These are phyloP conservation scores for Miichthys miiuy DNA, from an alignment of 2,797 vertebrate genomes.

Conservation along the genomic window DNA sequence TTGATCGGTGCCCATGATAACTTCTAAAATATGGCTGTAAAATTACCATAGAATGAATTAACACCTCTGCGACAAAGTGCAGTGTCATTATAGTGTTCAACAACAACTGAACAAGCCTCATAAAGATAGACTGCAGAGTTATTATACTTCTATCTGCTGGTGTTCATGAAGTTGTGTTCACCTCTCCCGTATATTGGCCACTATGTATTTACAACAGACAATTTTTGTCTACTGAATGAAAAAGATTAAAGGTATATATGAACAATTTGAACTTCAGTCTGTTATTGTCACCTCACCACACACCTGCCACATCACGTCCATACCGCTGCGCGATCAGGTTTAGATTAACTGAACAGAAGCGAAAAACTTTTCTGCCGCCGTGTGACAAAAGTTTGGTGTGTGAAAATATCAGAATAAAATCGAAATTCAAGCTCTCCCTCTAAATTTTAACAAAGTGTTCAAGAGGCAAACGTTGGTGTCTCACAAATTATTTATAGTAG, in stretches of 20 bases:
- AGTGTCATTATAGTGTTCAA: conserved; percentile 39
- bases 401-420: conserved; percentile 68
- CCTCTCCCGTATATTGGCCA: conserved; percentile 62
- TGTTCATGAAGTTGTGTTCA: conserved; percentile 59
- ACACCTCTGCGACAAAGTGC: conserved; percentile 53
- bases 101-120: conserved; percentile 47
- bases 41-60: conserved; percentile 53
- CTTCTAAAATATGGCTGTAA: conserved; percentile 63
- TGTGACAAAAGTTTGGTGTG: conserved; percentile 47
- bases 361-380: conserved; percentile 32
- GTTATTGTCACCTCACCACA: conserved; percentile 49
- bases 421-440: conserved; percentile 58
- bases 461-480: conserved; percentile 77
- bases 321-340: conserved; percentile 28
- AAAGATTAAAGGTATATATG: conserved; percentile 69
- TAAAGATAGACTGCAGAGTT: conserved; percentile 46
- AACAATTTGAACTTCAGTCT: conserved; percentile 62
- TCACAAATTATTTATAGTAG: conserved; percentile 58
- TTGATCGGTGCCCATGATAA: conserved; percentile 42
- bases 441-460: conserved; percentile 61
- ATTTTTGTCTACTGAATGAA: conserved; percentile 63
- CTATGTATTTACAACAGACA: conserved; percentile 77
- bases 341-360: conserved; percentile 27
- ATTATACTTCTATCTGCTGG: conserved; percentile 25
- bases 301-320: conserved; percentile 30